These are phyloP conservation scores for Xestobium rufovillosum DNA, from an alignment of 2,888 invertebrate genomes.

Conservation along the genomic window DNA sequence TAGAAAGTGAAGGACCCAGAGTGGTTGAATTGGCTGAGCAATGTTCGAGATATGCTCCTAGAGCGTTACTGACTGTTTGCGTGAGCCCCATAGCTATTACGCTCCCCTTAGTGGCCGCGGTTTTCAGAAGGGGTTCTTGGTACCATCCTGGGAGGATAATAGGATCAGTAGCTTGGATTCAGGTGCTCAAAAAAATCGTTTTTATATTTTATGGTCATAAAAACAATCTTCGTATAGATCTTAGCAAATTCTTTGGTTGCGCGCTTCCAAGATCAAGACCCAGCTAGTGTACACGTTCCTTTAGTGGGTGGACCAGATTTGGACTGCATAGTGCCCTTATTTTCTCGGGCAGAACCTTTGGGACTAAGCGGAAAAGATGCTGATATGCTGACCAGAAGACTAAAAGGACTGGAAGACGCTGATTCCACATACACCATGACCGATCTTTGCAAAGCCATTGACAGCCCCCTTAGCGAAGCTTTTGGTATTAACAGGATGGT, in stretches of 20 bases:
- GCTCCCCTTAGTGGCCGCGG: constrained; percentile 48
- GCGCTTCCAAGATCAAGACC: constrained; percentile 51
- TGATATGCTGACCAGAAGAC: constrained; percentile 17
- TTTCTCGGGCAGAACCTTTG: constrained; percentile 40
- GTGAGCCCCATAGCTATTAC: constrained; percentile 50
- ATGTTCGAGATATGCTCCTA: constrained; percentile 49
- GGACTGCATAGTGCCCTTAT: constrained; percentile 56
- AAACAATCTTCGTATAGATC: constrained; percentile 34
- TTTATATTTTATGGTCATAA: neutral
- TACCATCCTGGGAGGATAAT: constrained; percentile 40
- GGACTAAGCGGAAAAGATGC: constrained; percentile 6
- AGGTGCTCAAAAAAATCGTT: constrained; percentile 24
- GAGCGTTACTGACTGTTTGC: constrained; percentile 47
- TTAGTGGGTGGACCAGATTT: constrained; percentile 59
- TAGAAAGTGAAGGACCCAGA: constrained; percentile 33
- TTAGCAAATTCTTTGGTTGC: constrained; percentile 56
- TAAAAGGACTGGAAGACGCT: constrained; percentile 14
- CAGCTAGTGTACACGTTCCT: constrained; percentile 53
- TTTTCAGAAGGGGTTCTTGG: constrained; percentile 39
- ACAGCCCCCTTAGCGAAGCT: constrained; percentile 26
- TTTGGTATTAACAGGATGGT: constrained; percentile 34
- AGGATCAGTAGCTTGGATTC: constrained; percentile 35
- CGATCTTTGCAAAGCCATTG: constrained; percentile 3
- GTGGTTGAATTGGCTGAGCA: constrained; percentile 39
- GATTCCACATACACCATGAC: constrained; percentile 1